These are phyloP conservation scores for Himantopus leucocephalus DNA, from an alignment of 2,113 vertebrate genomes.

Conservation along the genomic window DNA sequence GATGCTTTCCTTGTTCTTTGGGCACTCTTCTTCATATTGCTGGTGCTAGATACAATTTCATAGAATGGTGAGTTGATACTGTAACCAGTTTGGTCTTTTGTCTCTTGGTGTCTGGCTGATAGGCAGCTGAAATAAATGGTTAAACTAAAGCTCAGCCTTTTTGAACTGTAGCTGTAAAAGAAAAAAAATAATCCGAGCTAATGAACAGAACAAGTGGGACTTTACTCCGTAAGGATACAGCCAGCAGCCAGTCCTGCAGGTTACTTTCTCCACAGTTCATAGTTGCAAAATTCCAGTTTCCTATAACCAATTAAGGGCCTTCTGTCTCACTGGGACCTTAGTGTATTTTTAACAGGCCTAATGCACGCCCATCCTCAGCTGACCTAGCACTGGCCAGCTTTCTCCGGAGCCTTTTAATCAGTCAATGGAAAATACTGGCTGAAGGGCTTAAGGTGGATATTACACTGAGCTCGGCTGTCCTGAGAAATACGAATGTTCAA, in stretches of 20 bases:
- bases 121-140: background rate
- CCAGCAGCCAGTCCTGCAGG: background rate
- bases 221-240: background rate
- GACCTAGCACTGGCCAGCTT: background rate
- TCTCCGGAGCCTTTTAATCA: constrained; percentile 15
- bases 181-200: background rate
- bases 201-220: background rate
- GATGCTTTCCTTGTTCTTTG: background rate
- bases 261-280: background rate
- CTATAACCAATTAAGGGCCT: background rate
- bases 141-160: background rate
- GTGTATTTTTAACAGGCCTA: constrained; percentile 24
- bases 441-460: constrained; percentile 8
- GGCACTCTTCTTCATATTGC: background rate
- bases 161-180: background rate
- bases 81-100: background rate
- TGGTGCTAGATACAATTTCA: background rate
- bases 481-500: background rate
- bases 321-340: background rate
- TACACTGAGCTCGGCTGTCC: background rate
- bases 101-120: background rate
- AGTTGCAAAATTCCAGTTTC: background rate
- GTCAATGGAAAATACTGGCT: constrained; percentile 12
- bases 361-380: background rate
- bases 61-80: background rate